Percentiles rank a stretch among this genome's conserved stretches.
phyloP scores from a whole-genome alignment of 2,113 vertebrate genomes.

The Corythornis cristatus region DNA sequence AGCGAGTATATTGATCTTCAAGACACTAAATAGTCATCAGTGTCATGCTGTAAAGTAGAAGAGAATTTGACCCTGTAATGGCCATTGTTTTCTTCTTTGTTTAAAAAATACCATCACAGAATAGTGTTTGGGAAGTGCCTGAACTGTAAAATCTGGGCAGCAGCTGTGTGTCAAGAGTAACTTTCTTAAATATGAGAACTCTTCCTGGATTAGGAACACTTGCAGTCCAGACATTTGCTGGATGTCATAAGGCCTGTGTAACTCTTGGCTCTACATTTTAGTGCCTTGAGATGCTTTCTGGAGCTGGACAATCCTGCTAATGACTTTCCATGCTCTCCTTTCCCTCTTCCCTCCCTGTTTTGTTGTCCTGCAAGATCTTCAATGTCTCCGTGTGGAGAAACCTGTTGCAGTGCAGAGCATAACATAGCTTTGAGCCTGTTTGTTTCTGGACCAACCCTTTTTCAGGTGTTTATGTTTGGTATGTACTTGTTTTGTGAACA shows the following conservation, averaged over 20 bases:
- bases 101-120: background rate
- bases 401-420: background rate
- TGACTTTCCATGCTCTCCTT: background rate
- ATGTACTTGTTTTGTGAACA: background rate
- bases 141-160: slow-evolving; percentile 12
- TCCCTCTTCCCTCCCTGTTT: background rate
- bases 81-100: background rate
- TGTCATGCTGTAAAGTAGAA: background rate
- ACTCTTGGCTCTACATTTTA: background rate
- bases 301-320: background rate
- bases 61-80: background rate
- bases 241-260: background rate
- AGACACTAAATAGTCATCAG: background rate
- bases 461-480: accelerated
- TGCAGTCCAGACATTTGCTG: background rate
- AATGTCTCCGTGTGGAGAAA: background rate
- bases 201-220: background rate
- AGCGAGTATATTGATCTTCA: background rate
- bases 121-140: background rate
- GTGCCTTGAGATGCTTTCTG: background rate
- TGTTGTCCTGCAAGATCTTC: background rate
- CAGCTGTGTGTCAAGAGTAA: background rate
- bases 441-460: background rate
- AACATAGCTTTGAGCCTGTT: background rate
- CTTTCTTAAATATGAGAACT: background rate